phyloP scores from a whole-genome alignment of 2,113 vertebrate genomes.

The Amblyornis subalaris region DNA sequence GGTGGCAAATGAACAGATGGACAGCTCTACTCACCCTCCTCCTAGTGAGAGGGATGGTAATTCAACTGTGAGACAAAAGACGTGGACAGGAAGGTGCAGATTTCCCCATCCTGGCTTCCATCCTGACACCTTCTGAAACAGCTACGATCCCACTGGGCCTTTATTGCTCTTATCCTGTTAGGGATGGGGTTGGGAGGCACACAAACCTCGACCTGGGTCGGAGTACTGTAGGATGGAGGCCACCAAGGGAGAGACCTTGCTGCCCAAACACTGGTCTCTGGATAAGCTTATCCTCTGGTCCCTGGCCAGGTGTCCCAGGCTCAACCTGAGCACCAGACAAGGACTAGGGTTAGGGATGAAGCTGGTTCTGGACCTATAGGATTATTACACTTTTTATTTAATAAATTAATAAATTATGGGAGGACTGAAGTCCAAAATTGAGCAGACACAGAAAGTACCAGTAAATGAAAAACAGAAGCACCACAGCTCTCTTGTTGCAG shows the following conservation, averaged over 20 bases:
- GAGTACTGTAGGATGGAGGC: background rate
- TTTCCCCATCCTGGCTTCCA: background rate
- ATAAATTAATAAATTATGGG: background rate
- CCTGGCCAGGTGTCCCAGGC: background rate
- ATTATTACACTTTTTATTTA: background rate
- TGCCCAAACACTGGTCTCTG: background rate
- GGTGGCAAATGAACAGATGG: slow-evolving; percentile 38
- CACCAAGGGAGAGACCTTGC: fast-evolving
- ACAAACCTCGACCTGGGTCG: background rate
- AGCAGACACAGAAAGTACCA: background rate
- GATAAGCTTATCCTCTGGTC: background rate
- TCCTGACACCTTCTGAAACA: background rate
- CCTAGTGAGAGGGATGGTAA: background rate
- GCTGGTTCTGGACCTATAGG: background rate
- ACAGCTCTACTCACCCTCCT: background rate
- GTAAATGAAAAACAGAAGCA: background rate
- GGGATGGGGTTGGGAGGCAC: background rate
- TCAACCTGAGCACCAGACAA: background rate
- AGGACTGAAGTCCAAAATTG: background rate
- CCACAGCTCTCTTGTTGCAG: background rate
- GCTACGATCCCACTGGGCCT: background rate
- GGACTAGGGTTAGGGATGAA: background rate
- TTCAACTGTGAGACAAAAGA: background rate
- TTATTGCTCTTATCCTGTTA: background rate
- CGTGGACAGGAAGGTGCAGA: background rate